These are phyloP conservation scores for Ondatra zibethicus DNA, from an alignment of 2,113 vertebrate genomes.

Conservation along the genomic window DNA sequence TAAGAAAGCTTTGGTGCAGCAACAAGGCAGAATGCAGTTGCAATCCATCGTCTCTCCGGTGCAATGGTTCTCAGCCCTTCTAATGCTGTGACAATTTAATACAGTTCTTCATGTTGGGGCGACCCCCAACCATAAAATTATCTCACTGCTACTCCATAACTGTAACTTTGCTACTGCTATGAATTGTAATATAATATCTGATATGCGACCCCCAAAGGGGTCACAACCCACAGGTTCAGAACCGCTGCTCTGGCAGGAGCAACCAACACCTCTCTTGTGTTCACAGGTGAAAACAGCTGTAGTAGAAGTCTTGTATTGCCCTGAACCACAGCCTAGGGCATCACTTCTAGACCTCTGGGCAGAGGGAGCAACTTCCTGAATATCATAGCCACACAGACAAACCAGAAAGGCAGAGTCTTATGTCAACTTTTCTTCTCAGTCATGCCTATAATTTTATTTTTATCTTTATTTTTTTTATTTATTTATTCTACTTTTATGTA, in stretches of 20 bases:
- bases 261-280: neutral
- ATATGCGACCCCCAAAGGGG: neutral
- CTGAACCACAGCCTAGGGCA: neutral
- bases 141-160: neutral
- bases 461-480: neutral
- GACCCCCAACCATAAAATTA: neutral
- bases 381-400: neutral
- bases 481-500: neutral
- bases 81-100: neutral
- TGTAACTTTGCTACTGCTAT: neutral
- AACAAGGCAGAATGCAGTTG: neutral
- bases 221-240: neutral
- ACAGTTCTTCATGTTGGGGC: neutral
- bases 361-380: neutral
- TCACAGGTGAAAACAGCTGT: fast-evolving
- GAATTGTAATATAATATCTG: neutral
- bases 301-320: fast-evolving
- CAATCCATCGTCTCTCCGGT: fast-evolving
- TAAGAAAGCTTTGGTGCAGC: too few relatives aligned
- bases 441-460: neutral
- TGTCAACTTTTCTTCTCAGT: neutral
- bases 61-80: too few relatives aligned
- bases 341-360: neutral
- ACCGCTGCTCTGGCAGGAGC: neutral
- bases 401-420: neutral